These are phyloP conservation scores for Meteorus sp. DNA, from an alignment of 1,140 invertebrate genomes.

Conservation along the genomic window DNA sequence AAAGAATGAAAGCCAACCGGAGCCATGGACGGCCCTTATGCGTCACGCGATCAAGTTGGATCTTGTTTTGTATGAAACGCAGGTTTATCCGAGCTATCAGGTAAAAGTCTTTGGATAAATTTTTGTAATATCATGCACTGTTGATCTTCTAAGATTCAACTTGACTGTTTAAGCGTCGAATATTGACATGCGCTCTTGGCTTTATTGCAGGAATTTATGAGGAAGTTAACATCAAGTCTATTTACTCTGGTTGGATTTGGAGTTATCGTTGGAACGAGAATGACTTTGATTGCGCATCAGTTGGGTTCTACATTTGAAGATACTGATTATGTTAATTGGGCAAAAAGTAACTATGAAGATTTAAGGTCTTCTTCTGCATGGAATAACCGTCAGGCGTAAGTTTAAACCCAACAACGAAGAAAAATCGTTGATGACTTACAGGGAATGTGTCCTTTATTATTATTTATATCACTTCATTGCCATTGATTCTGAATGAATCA, in stretches of 20 bases:
- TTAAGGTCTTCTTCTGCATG: constrained; percentile 13
- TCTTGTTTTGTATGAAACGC: constrained; percentile 41
- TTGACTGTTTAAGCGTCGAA: too few relatives aligned
- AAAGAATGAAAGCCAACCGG: constrained; percentile 62
- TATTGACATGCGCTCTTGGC: neutral
- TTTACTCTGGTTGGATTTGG: constrained; percentile 35
- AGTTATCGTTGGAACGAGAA: constrained; percentile 49
- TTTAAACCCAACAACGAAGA: neutral
- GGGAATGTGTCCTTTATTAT: neutral
- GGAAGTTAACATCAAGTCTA: constrained; percentile 41
- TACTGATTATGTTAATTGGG: constrained; percentile 40
- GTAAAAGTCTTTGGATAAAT: constrained; percentile 25
- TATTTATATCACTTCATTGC: neutral
- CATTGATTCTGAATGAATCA: too few relatives aligned
- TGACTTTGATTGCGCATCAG: constrained; percentile 55
- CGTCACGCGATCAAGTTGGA: constrained; percentile 58
- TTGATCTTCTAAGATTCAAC: neutral
- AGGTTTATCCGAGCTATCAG: constrained; percentile 40
- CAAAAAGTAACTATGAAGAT: constrained; percentile 25
- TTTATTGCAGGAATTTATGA: constrained; percentile 42
- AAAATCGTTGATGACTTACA: too few relatives aligned
- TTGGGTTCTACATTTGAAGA: constrained; percentile 42
- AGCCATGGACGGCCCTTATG: constrained; percentile 63
- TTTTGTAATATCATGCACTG: neutral
- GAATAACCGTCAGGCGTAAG: constrained; percentile 20